Evolutionary conservation across 2,113 vertebrate species (phyloP).

Genomic region (Carassius gibelio): DNA sequence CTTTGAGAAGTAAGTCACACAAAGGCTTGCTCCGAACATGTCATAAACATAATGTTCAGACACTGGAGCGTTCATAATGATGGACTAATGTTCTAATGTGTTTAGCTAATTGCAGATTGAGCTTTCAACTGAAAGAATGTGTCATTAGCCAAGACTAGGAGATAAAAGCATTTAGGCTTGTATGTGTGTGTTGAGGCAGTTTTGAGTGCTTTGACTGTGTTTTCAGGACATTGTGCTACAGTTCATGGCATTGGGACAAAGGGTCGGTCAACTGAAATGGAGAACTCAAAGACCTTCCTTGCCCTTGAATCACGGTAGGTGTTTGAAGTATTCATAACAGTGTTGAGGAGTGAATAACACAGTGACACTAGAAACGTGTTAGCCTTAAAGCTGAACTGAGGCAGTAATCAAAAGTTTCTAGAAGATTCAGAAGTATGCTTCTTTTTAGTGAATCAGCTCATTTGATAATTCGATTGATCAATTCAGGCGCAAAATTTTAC

Average conservation of each 20-base stretch:
- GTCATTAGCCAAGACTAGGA: constrained; percentile 26
- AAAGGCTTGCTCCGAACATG: constrained; percentile 38
- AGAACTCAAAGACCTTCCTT: neutral
- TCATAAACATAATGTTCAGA: constrained; percentile 51
- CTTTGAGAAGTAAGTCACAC: constrained; percentile 34
- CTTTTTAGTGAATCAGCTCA: neutral
- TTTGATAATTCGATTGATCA: neutral
- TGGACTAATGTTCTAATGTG: constrained; percentile 41
- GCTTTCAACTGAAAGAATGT: constrained; percentile 26
- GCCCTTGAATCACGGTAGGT: constrained; percentile 22
- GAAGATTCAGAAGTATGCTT: neutral
- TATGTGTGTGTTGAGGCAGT: constrained; percentile 20
- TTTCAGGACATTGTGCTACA: constrained; percentile 19
- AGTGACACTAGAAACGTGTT: neutral
- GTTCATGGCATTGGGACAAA: constrained; percentile 22
- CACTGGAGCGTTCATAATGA: constrained; percentile 38
- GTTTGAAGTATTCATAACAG: neutral
- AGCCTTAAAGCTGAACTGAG: neutral
- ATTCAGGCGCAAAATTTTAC: neutral
- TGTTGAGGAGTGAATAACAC: neutral
- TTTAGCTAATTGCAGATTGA: constrained; percentile 42
- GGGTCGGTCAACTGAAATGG: neutral
- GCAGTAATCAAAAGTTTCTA: neutral
- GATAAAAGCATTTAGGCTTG: constrained; percentile 35
- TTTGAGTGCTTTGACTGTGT: constrained; percentile 27